Conservation (phyloP, 92 coral and sea anemone species). For the Palythoa heliodiscus region DNA sequence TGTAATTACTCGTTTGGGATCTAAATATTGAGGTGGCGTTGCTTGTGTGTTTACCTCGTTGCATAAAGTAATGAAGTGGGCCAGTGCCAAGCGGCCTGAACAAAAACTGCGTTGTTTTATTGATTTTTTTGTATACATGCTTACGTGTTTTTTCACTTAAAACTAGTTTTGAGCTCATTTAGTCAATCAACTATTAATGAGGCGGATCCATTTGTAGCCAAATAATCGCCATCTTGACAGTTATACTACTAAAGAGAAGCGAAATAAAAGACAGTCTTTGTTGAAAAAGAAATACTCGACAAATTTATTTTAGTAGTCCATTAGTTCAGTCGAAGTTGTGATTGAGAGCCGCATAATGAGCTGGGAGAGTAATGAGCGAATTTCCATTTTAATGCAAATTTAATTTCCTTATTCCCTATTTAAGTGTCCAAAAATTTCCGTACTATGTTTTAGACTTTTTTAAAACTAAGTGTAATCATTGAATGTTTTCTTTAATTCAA, state of each 20-base stretch:
- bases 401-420: slow-evolving; percentile 66
- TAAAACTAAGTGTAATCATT: slow-evolving; percentile 68
- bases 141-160: slow-evolving; percentile 63
- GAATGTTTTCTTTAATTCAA: slow-evolving; percentile 79
- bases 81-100: slow-evolving; percentile 29
- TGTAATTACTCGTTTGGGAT: slow-evolving; percentile 19
- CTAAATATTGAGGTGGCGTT: slow-evolving; percentile 23
- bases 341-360: slow-evolving; percentile 74
- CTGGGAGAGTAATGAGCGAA: slow-evolving; percentile 57
- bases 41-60: slow-evolving; percentile 29
- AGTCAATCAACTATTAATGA: slow-evolving; percentile 67
- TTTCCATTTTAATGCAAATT: slow-evolving; percentile 85
- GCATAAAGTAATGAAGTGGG: background rate
- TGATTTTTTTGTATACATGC: slow-evolving; percentile 52
- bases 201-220: slow-evolving; percentile 54
- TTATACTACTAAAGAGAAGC: slow-evolving; percentile 62
- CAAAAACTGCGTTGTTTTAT: slow-evolving; percentile 63
- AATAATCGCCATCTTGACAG: slow-evolving; percentile 56
- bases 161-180: slow-evolving; percentile 51
- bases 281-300: slow-evolving; percentile 50
- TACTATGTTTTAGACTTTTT: slow-evolving; percentile 63
- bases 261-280: slow-evolving; percentile 56
- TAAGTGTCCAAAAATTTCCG: slow-evolving; percentile 72
- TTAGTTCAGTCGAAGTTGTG: slow-evolving; percentile 68
- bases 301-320: slow-evolving; percentile 62